A percentile compares a stretch with the other conserved stretches of the same genome.
Conservation (phyloP, 2,797 vertebrate species). For the Lerista edwardsae region DNA sequence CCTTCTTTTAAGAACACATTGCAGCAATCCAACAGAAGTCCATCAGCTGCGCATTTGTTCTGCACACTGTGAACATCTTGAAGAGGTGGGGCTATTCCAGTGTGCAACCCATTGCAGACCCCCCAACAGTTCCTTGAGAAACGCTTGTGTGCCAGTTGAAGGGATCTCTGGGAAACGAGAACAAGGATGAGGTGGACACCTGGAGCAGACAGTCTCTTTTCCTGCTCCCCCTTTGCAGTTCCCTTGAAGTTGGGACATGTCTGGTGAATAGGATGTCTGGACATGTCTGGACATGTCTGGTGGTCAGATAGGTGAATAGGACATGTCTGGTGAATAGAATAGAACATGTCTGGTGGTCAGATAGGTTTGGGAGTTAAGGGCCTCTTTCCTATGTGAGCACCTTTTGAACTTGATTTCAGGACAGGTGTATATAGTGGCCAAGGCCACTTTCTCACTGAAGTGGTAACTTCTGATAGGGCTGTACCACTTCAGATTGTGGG, state of each 20-base stretch:
- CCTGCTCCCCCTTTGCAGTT: neutral
- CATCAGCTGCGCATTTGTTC: neutral
- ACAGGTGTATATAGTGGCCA: neutral
- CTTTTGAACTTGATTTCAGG: neutral
- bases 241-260: neutral
- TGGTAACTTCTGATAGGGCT: neutral
- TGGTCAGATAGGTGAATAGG: neutral
- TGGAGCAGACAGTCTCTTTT: neutral
- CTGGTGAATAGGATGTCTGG: neutral
- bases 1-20: too few relatives aligned
- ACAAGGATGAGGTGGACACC: neutral
- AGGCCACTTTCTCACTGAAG: neutral
- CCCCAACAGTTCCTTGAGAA: too few relatives aligned
- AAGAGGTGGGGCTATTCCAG: neutral
- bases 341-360: neutral
- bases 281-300: too few relatives aligned
- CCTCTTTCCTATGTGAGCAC: neutral
- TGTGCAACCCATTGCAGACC: neutral
- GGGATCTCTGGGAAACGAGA: neutral
- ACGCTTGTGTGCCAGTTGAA: neutral
- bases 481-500: neutral
- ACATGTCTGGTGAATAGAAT: too few relatives aligned
- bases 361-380: neutral
- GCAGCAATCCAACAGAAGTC: neutral
- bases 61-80: neutral